Evolutionary conservation across 2,113 vertebrate genomes (phyloP), one percentile per base, ranked within the genome.

Genomic region (Zapornia atra): DNA sequence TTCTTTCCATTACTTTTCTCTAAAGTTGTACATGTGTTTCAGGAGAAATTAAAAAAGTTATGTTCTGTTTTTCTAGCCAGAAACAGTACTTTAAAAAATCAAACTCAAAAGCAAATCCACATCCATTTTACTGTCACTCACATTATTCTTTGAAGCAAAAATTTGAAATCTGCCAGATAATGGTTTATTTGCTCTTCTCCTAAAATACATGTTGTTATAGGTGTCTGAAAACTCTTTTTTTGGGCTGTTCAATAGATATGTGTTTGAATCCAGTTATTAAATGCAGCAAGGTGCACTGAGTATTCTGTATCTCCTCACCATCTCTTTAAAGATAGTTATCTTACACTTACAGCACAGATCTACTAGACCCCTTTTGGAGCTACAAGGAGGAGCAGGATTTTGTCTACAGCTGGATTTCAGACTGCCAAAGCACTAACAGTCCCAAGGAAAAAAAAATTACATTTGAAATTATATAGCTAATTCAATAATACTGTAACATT

Each of bases 191-290:
- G 10, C 7, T 84, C 4, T 63, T 92, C 25, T 51, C 20, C 48
- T 48, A 24, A 31, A 59, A 29, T 25, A 15, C 26, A 36, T 0
- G 0, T 31, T 38, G 22, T 53, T 40, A 53, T 9, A 76, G 48
- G 10, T 20, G 57, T 31, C 54, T 88, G 50, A 73, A 78, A 70
- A 84, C 7, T 68, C 15, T 9, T 50, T 54, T 46, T 48, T 59
- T 79, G 46, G 2, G n/a, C 16, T 48, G 3, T 53, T 78, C n/a
- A n/a, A 4, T 0, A 12, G 16, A 36, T 56, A 29, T 3, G 16
- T 11, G 11, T 56, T 76, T 89, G 22, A 75, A 59, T 60, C 15
- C 54, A 33, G 11, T 5, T 48, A 10, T 4, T 28, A 70, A 77
- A 59, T 36, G 25, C 11, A 77, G 17, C n/a, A 59, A n/a, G 19